Percentiles rank a stretch among this genome's conserved stretches.
phyloP scores from a whole-genome alignment of 2,113 vertebrate species.

The Geothlypis trichas region DNA sequence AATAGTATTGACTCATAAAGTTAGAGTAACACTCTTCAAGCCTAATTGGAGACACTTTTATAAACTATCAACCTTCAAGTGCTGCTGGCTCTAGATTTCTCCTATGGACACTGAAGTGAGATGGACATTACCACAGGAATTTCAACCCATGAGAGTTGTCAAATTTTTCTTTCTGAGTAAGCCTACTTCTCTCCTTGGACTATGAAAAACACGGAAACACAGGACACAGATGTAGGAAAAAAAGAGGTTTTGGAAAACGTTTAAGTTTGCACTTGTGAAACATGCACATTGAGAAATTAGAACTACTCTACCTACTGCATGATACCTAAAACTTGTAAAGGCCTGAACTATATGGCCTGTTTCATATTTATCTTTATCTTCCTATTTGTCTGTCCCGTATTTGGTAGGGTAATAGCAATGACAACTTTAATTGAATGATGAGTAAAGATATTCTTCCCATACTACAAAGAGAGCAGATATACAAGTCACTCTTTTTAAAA shows the following conservation, averaged over 20 bases:
- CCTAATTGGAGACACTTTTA: neutral
- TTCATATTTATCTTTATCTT: neutral
- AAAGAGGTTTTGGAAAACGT: neutral
- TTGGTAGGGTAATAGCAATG: neutral
- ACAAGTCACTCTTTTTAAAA: neutral
- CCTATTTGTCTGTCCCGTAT: neutral
- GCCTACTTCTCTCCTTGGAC: neutral
- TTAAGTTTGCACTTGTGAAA: neutral
- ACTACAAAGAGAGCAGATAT: neutral
- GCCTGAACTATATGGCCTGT: neutral
- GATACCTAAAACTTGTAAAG: neutral
- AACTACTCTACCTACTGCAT: neutral
- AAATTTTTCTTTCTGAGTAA: neutral
- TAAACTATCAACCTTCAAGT: neutral
- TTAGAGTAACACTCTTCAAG: neutral
- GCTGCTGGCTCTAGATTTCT: neutral
- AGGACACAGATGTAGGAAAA: neutral
- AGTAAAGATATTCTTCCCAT: neutral
- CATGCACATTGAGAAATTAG: neutral
- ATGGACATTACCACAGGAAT: neutral
- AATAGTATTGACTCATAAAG: neutral
- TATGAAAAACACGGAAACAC: neutral
- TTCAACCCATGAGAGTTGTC: neutral
- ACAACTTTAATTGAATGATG: neutral
- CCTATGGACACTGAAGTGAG: neutral